These are phyloP conservation scores for Pavo muticus DNA, from an alignment of 2,113 vertebrate species.

Conservation along the genomic window DNA sequence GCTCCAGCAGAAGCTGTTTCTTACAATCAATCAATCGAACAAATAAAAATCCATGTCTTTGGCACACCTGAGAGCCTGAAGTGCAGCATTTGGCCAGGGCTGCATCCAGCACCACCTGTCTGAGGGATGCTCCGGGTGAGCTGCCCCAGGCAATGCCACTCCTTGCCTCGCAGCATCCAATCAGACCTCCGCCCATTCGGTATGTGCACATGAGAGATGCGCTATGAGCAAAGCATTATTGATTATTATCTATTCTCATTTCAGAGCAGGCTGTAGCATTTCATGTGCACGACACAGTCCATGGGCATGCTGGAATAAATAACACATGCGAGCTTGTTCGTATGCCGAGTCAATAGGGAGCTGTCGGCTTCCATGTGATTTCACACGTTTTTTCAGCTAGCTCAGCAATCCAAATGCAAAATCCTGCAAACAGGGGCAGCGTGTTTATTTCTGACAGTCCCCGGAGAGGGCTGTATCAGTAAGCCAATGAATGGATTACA, in stretches of 20 bases:
- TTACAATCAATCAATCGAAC: not conserved
- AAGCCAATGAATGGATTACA: constrained; percentile 63
- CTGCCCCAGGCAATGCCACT: rapidly evolving
- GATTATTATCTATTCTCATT: constrained; percentile 43
- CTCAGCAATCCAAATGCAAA: constrained; percentile 72
- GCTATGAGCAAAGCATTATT: constrained; percentile 2
- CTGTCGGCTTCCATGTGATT: constrained; percentile 56
- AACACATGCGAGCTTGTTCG: constrained; percentile 50
- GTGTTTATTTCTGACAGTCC: constrained; percentile 62
- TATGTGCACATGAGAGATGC: not conserved
- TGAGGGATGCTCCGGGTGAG: not conserved
- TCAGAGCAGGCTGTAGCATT: constrained; percentile 1
- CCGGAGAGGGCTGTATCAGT: constrained; percentile 31
- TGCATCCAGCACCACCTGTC: not conserved
- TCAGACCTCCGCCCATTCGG: rapidly evolving
- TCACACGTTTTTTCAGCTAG: constrained; percentile 74
- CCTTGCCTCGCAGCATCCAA: not conserved
- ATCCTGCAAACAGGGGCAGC: constrained; percentile 41
- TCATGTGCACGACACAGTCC: not conserved
- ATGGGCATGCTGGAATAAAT: constrained; percentile 53
- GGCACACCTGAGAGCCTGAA: not conserved
- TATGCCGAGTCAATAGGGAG: constrained; percentile 57
- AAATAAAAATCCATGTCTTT: not conserved
- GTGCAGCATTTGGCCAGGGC: not conserved
- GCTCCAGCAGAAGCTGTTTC: not conserved